Evolutionary conservation across 2,797 vertebrate species (phyloP).

Genomic region (Brotula barbata): DNA sequence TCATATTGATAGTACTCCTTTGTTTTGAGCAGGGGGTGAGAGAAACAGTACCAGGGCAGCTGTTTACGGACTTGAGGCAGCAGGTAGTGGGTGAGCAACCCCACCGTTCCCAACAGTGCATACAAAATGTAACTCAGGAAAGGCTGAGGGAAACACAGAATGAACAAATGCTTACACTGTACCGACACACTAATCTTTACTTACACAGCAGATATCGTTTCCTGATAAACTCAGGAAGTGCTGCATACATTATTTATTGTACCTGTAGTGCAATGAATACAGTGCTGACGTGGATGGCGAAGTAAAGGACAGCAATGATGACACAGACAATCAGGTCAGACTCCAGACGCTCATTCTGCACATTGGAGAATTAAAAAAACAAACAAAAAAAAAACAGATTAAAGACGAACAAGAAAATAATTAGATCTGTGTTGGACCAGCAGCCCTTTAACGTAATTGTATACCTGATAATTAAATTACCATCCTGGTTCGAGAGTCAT

Average conservation of each 20-base stretch:
- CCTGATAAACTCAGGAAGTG: too few relatives aligned
- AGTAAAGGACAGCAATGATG: conserved; percentile 94
- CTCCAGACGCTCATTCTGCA: conserved; percentile 93
- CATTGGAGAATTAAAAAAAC: conserved; percentile 44
- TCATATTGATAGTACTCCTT: conserved; percentile 98
- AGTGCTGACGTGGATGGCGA: conserved; percentile 98
- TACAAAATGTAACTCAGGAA: conserved; percentile 95
- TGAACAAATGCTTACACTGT: conserved; percentile 11
- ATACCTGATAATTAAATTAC: neutral
- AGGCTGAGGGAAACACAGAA: conserved; percentile 78
- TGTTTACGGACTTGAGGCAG: conserved; percentile 97
- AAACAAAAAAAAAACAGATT: neutral
- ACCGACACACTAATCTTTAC: too few relatives aligned
- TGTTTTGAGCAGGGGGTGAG: conserved; percentile 95
- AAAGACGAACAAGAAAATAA: neutral
- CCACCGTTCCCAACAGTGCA: conserved; percentile 87
- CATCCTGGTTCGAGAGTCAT: too few relatives aligned
- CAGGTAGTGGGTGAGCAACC: conserved; percentile 93
- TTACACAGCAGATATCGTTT: too few relatives aligned
- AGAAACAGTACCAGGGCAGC: conserved; percentile 98
- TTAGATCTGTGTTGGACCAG: neutral
- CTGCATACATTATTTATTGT: conserved; percentile 34
- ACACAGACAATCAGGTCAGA: conserved; percentile 96
- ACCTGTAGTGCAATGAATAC: conserved; percentile 98
- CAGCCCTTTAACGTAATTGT: neutral